Evolutionary conservation across 2,113 vertebrate genomes (phyloP).

Genomic region (Syngnathoides biaculeatus): DNA sequence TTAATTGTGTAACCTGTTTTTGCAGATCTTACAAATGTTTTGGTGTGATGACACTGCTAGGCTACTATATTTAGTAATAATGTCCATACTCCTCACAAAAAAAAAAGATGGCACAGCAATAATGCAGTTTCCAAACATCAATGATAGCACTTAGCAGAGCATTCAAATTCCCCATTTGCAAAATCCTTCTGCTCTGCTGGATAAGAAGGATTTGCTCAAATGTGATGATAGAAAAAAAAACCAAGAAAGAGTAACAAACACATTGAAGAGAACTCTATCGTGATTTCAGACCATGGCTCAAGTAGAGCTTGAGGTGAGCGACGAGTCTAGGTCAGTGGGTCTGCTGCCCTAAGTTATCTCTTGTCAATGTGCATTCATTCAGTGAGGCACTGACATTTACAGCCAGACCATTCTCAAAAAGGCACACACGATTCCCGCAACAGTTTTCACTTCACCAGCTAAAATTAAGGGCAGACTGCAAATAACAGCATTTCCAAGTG

Average conservation of each 20-base stretch:
- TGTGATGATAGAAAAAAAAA: conserved; percentile 3
- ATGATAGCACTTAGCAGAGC: conserved; percentile 1
- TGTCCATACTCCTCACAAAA: no score
- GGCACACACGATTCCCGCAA: conserved; percentile 31
- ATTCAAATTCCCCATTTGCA: background rate
- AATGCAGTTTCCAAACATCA: conserved; percentile 29
- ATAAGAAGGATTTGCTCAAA: background rate
- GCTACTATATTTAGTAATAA: no score
- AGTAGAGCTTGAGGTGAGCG: conserved; percentile 39
- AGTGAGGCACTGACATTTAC: conserved; percentile 64
- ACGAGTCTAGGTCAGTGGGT: conserved; percentile 52
- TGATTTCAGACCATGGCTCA: conserved; percentile 16
- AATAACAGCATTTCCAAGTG: background rate
- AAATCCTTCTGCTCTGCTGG: background rate
- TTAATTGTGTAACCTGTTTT: no score
- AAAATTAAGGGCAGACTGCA: conserved; percentile 36
- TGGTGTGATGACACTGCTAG: no score
- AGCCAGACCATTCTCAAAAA: conserved; percentile 8
- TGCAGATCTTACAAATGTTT: no score
- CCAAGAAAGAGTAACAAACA: conserved; percentile 13
- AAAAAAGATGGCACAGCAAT: conserved; percentile 22
- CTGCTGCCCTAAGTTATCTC: conserved; percentile 47
- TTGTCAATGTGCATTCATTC: conserved; percentile 58
- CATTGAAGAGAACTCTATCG: conserved; percentile 5
- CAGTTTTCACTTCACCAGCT: conserved; percentile 32